Base-by-base conservation (phyloP, 2,113 vertebrate species). In the Tetrax tetrax region DNA sequence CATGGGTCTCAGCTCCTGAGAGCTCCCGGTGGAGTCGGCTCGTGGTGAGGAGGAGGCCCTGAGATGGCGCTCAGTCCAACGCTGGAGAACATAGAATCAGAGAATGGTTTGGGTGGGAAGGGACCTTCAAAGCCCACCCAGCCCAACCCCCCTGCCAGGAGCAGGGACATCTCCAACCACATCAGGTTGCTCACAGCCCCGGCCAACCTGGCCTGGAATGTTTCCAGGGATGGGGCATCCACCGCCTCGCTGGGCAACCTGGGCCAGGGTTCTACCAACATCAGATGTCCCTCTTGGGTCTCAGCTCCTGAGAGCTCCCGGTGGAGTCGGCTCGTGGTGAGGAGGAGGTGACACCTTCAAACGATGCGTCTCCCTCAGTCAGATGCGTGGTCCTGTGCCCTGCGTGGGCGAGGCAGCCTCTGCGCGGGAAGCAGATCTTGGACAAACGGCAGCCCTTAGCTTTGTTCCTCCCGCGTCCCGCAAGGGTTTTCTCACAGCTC, bases 1-100 rank as follows among this genome's bases (percentile, higher is more conserved):
- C 19, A 10, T 28, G 33, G 29, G 54, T 69, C 45, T 70, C 53
- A 4, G 7, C 51, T 75, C 24, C 59, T 3, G 50, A 17, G 66
- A 7, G 12, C 31, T 37, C 11, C 53, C 0, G 0, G 2, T 0
- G 3, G 57, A 15, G 23, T 38, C 63, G 17, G 12, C 17, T 10
- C 16, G 0, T 3, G 25, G 28, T 15, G 6, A 16, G 45, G 54
- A 48, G 33, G 9, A 54, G 47, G 38, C 41, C 14, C 41, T 43
- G 41, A 43, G 41, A 43, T 43, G 41, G 41, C 14, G 41, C 14
- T 43, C 41, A 43, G 41, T 43, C 41, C 41, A 43, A 43, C 14
- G 15, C 41, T 43, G 41, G 41, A 43, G 41, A 43, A 16, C 41
- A 43, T 43, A 43, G 41, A 43, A 43, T 43, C 41, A 43, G 4